A percentile compares a stretch with the other conserved stretches of the same genome.
These are phyloP conservation scores for Gymnocheta viridis DNA, from an alignment of 2,888 invertebrate species.

Conservation along the genomic window DNA sequence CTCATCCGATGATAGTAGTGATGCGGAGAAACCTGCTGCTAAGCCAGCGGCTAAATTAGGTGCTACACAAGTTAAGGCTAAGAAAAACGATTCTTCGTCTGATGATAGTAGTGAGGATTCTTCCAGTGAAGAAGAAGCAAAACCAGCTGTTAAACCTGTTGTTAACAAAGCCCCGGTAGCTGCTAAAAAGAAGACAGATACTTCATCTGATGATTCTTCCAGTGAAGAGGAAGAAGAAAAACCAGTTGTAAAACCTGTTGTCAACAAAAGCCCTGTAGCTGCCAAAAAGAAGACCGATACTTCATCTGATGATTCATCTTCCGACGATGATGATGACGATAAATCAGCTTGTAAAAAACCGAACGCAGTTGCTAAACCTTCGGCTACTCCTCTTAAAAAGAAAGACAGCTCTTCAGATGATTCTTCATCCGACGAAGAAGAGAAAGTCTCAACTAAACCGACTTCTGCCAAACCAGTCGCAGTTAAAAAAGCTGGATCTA, in stretches of 20 bases:
- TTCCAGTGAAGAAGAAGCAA: no score
- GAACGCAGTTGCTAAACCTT: not conserved
- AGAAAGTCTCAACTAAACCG: constrained; percentile 73
- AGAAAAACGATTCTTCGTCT: constrained; percentile 72
- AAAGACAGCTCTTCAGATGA: constrained; percentile 82
- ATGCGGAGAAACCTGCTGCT: constrained; percentile 72
- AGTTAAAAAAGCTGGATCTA: constrained; percentile 76
- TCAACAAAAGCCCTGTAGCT: constrained; percentile 71
- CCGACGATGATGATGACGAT: constrained; percentile 79
- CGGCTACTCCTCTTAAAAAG: constrained; percentile 70
- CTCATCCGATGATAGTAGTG: constrained; percentile 73
- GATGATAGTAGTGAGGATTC: constrained; percentile 75
- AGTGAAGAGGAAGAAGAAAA: constrained; percentile 62
- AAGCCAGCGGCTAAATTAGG: constrained; percentile 73
- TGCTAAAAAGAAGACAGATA: constrained; percentile 21
- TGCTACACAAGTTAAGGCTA: constrained; percentile 39
- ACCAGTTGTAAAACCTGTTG: constrained; percentile 74
- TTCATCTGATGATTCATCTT: constrained; percentile 82
- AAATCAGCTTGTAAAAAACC: constrained; percentile 74
- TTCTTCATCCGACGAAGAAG: constrained; percentile 78
- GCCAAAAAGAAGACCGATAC: constrained; percentile 80
- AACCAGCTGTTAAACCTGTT: constrained; percentile 34
- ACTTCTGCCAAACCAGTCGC: constrained; percentile 72
- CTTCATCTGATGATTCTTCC: constrained; percentile 50
- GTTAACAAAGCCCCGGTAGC: constrained; percentile 50